Base-by-base conservation (phyloP, 2,797 vertebrate species). In the Huso huso region DNA sequence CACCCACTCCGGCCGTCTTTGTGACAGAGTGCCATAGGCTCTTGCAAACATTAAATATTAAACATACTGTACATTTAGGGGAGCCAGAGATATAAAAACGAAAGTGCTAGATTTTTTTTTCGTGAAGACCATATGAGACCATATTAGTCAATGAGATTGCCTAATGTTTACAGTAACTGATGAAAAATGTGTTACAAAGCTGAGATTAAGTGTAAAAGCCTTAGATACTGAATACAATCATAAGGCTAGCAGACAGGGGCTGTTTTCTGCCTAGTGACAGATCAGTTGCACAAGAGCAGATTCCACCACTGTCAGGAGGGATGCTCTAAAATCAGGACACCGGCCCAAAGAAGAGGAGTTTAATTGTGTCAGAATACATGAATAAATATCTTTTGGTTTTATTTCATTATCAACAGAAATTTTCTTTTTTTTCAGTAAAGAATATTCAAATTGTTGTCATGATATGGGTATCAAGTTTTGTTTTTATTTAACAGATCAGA, bases 221-320 rank as follows among this genome's bases (percentile, higher is more conserved):
- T 58, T 48, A 63, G 48, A 50, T 62, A 55, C 49, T 15, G 48
- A 62, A 58, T 66, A 63, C n/a, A 63, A 57, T 49, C 18, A 53
- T 70, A 57, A 13, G 83, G 82, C 72, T 75, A 76, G 73, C 76
- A 80, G 77, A 79, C 82, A 82, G 81, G 74, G 82, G 82, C 84
- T 79, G 78, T 80, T 78, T 90, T 90, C 87, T 91, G 90, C 89
- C 90, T 89, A 82, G 88, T 89, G 86, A 91, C 88, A 89, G 87
- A 84, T 88, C 85, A 83, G 87, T 67, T 63, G 79, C 75, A 75
- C 70, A 73, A 59, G 61, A 77, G 78, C 88, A 82, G 74, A 83
- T 78, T 71, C 68, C 69, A 71, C 58, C 57, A n/a, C 77, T 81
- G 65, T 37, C 74, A 85, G 84, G 87, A 74, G 78, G 84, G 81